phyloP scores from a whole-genome alignment of 2,888 invertebrate genomes.

The Herminia tarsipennalis region DNA sequence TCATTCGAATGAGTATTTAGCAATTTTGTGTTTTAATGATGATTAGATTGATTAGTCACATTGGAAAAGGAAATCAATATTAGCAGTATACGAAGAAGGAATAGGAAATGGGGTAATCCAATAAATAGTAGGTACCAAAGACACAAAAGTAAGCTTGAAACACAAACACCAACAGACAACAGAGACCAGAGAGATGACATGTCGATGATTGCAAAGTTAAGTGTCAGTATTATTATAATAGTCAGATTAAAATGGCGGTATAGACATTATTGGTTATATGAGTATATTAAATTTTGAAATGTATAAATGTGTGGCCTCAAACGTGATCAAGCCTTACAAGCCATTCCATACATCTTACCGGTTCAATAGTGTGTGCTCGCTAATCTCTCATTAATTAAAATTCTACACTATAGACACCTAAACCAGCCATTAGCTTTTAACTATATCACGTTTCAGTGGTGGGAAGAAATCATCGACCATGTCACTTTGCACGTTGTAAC shows the following conservation, averaged over 20 bases:
- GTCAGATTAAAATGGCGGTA: constrained; percentile 43
- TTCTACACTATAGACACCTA: constrained; percentile 49
- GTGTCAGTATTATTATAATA: constrained; percentile 50
- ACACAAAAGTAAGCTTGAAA: constrained; percentile 21
- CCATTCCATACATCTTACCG: constrained; percentile 82
- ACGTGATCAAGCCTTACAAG: constrained; percentile 63
- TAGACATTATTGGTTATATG: constrained; percentile 51
- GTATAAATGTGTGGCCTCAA: constrained; percentile 53
- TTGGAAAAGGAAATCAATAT: too few relatives aligned
- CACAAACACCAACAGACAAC: constrained; percentile 45
- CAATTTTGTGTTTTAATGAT: too few relatives aligned
- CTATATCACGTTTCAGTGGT: constrained; percentile 74
- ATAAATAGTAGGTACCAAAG: constrained; percentile 3
- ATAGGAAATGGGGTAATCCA: constrained; percentile 6
- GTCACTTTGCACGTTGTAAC: constrained; percentile 96
- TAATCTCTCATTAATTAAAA: constrained; percentile 52
- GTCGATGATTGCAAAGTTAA: constrained; percentile 73
- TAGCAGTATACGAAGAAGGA: constrained; percentile 5
- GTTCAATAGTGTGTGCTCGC: constrained; percentile 54
- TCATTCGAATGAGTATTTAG: too few relatives aligned
- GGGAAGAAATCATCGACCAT: constrained; percentile 97
- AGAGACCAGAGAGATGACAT: constrained; percentile 64
- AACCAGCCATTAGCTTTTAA: constrained; percentile 65
- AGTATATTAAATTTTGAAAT: constrained; percentile 43
- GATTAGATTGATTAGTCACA: too few relatives aligned